phyloP scores from a whole-genome alignment of 1,140 invertebrate species.

The Drosophila equinoxialis region DNA sequence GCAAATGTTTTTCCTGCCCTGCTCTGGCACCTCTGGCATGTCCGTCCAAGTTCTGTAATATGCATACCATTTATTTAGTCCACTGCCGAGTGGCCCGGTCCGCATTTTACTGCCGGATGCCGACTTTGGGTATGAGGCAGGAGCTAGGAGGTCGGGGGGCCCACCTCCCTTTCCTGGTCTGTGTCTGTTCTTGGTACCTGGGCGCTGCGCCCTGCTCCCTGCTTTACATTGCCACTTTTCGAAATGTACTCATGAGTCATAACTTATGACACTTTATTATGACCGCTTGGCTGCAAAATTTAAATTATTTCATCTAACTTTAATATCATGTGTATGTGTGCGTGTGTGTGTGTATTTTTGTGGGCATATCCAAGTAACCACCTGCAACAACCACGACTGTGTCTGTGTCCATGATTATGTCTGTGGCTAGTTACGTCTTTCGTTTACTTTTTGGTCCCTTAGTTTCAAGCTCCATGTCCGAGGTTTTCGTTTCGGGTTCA shows the following conservation, averaged over 20 bases:
- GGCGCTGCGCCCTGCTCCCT: not conserved
- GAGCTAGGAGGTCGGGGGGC: too few relatives aligned
- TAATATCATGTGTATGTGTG: slow-evolving; percentile 18
- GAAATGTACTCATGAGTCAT: slow-evolving; percentile 31
- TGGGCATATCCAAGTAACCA: not conserved
- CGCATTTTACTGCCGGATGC: slow-evolving; percentile 20
- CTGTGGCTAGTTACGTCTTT: slow-evolving; percentile 5
- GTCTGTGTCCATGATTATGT: slow-evolving; percentile 2
- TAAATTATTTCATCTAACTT: slow-evolving; percentile 32
- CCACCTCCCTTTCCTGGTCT: too few relatives aligned
- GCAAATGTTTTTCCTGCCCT: slow-evolving; percentile 16
- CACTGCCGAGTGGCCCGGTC: slow-evolving; percentile 15
- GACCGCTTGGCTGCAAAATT: slow-evolving; percentile 30
- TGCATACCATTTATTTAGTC: slow-evolving; percentile 28
- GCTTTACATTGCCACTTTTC: slow-evolving; percentile 17
- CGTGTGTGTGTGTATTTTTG: not conserved
- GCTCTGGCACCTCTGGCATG: slow-evolving; percentile 16
- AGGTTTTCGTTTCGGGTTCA: not conserved
- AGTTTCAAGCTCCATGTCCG: not conserved
- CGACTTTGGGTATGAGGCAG: not conserved
- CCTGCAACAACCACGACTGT: slow-evolving; percentile 2
- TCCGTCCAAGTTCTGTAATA: slow-evolving; percentile 12
- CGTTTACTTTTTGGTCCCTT: not conserved
- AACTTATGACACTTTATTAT: slow-evolving; percentile 35
- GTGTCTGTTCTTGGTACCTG: not conserved